Base-by-base conservation (phyloP, 2,797 vertebrate species). In the Zalophus californianus region DNA sequence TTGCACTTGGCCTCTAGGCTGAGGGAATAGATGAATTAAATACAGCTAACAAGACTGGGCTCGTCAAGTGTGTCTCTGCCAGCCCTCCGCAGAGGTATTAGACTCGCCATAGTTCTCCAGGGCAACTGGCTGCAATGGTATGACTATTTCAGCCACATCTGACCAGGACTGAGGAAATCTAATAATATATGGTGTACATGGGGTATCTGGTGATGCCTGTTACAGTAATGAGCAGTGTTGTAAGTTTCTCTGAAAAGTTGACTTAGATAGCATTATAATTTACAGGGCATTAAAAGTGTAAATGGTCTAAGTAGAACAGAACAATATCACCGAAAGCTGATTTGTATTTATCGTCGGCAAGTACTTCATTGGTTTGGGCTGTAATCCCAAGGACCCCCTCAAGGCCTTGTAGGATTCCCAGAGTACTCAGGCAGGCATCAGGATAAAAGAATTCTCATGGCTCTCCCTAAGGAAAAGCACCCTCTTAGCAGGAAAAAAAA, bases 21-120 rank as follows among this genome's bases (percentile, higher is more conserved):
- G 60, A 97, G 35, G 83, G 94, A 93, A 93, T 41, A 23, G 68
- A 96, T 75, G 56, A 44, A 93, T 89, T 94, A 91, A 96, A 95
- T 20, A 50, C 5, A 73, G 85, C 41, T 83, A 97, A 60, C 77
- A 87, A 7, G 82, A 93, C 68, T 73, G 66, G 84, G 48, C 84
- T 96, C 0, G 5, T 82, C 44, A 58, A 64, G 66, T 64, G 68
- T 11, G 12, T 90, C 44, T 73, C 96, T 77, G 66, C 38, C 64
- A 83, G 56, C 60, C 82, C 12, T 90, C 25, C 52, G 10, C 44
- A 82, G 32, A 83, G 66, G 41, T 72, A 96, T 89, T 11, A 38
- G 29, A 66, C n/a, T 93, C 85, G 32, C 54, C 68, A 50, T 3
- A 27, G 80, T 84, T 92, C 52, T 48, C 66, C 44, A 75, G 50